Conservation (phyloP, 2,888 invertebrate genomes). For the Leucoma salicis region DNA sequence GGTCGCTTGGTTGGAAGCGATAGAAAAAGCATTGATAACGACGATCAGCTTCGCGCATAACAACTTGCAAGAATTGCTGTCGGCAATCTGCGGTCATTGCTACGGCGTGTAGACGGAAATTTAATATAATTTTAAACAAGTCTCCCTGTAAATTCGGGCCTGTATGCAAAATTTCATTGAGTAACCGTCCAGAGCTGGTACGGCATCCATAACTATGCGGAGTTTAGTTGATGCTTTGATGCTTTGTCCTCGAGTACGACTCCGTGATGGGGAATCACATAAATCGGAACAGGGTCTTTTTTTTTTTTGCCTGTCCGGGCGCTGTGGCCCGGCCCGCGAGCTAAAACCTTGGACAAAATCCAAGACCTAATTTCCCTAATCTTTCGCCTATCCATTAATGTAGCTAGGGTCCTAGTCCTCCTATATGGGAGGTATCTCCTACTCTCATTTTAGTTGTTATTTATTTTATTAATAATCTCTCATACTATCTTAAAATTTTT, state of each 20-base stretch:
- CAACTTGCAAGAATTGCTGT: not conserved
- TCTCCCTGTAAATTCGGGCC: conserved; percentile 6
- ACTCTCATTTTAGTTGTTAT: too few species aligned
- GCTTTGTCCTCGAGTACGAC: not conserved
- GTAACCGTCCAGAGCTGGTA: not conserved
- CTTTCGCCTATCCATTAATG: too few species aligned
- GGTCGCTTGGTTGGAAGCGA: not conserved
- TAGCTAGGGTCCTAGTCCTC: too few species aligned
- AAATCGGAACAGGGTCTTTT: too few species aligned
- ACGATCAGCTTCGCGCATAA: not conserved
- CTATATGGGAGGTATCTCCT: too few species aligned
- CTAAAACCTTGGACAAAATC: too few species aligned
- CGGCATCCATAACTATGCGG: not conserved
- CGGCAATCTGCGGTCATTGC: conserved; percentile 1
- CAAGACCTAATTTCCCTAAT: too few species aligned
- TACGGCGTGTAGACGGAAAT: not conserved
- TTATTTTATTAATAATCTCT: too few species aligned
- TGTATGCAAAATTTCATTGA: conserved; percentile 1
- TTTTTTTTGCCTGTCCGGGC: too few species aligned
- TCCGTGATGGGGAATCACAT: not conserved
- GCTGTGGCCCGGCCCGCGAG: too few species aligned
- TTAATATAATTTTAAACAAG: conserved; percentile 1
- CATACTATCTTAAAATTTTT: too few species aligned
- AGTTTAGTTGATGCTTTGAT: too few species aligned
- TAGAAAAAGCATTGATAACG: not conserved